Conservation (phyloP, 2,113 vertebrate species). For the Ivindomyrus marchei region DNA sequence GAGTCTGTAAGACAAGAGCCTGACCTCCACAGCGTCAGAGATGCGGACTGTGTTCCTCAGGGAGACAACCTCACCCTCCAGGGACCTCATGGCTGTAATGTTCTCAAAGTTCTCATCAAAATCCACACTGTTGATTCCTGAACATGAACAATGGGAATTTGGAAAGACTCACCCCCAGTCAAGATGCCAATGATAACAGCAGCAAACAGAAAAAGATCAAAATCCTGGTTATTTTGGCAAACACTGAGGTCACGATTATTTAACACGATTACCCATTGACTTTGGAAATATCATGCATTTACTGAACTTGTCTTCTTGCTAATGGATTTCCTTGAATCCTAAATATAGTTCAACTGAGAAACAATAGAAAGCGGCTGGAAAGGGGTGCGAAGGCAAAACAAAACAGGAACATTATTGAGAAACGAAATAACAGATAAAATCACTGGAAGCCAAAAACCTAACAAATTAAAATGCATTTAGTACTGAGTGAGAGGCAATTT, state of each 20-base stretch:
- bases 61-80: constrained; percentile 85
- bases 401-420: not conserved
- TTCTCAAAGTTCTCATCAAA: constrained; percentile 82
- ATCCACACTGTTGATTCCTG: constrained; percentile 86
- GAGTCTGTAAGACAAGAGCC: not conserved
- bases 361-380: not conserved
- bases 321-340: not conserved
- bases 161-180: too few relatives aligned
- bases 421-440: not conserved
- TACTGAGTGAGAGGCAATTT: not conserved
- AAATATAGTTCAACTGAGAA: not conserved
- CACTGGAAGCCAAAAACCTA: too few relatives aligned
- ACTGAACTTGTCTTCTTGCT: not conserved
- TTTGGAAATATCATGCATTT: not conserved
- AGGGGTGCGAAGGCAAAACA: not conserved
- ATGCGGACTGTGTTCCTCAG: constrained; percentile 78
- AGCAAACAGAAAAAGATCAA: not conserved
- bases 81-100: constrained; percentile 87
- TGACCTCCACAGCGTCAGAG: constrained; percentile 87
- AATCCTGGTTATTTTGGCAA: not conserved
- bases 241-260: not conserved
- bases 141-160: constrained; percentile 17
- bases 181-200: not conserved
- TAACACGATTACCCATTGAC: not conserved
- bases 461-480: not conserved